Evolutionary conservation across 2,888 invertebrate species (phyloP), one percentile per base, ranked within the genome.

Genomic region (Geophilus truncorum): DNA sequence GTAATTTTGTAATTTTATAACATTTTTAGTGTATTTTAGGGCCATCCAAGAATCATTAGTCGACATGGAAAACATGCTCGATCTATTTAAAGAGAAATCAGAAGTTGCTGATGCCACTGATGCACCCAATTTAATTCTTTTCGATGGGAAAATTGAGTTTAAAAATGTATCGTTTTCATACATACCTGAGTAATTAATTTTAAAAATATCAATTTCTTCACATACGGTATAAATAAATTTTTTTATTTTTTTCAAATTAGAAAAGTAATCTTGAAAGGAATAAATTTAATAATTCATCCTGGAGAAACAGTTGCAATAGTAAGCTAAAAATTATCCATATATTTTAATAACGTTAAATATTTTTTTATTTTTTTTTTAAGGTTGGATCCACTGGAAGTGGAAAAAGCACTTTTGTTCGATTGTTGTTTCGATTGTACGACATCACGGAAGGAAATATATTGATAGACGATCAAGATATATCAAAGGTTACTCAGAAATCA

Each of bases 21-120:
- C n/a, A 34, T 4, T 15, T 34, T 76, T 7, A 32, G n/a, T 23
- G 32, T n/a, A 12, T 77, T 32, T 32, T 86, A 95, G 98, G 86
- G 94, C 95, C 81, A 97, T 98, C 82, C 98, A 98, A 86, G 96
- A 95, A 89, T 95, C 97, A 86, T 98, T 99, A 86, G 92, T 98
- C 21, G 98, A 99, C 86, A 98, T 98, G 98, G 98, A 99, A 88
- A 98, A 98, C 87, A 98, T 99, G 98, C 96, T 98, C 86, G 97
- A 98, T 84, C 88, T 99, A 82, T 89, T 99, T 85, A 91, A 93
- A 51, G 95, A 96, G 85, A 91, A 93, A 75, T 91, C 93, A 80
- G 97, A 98, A 89, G 92, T 98, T 28, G 89, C 91, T 80, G 97
- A 98, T 88, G 91, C 92, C 0, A 91, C 93, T 0, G 92, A 93